Evolutionary conservation across 2,888 invertebrate species (phyloP), one percentile per base, ranked within the genome.

Genomic region (Dascillus cervinus): DNA sequence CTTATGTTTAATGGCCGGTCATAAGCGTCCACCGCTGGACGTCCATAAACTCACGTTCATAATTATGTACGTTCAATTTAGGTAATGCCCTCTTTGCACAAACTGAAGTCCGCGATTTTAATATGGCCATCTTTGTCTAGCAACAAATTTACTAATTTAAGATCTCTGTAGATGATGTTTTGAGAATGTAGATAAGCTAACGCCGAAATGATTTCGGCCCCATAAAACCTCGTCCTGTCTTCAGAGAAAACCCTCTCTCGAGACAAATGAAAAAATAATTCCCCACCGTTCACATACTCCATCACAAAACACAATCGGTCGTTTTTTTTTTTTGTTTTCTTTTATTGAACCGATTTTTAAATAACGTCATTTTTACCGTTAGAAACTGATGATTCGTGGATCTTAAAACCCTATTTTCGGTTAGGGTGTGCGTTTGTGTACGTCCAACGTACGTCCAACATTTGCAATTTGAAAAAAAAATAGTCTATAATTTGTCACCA

Each of bases 231-330:
- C 32, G 97, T 92, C 52, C 97, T 77, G 44, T 94, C 92, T 71
- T 98, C 98, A 19, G 81, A 75, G 66, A 96, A 96, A 26, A 84
- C 75, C 44, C 94, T 77, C 60, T 92, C 91, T 54, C 89, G 77
- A 43, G 91, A 90, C 53, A 98, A 75, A 67, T 99, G 98, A 72
- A 96, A 97, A 72, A 97, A 98, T 50, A 98, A 74, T 66, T 98
- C 98, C 28, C 98, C 98, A 33, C 92, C 98, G 66, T 97, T 97
- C 3, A 97, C 97, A 69, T 97, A 98, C 70, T 98, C 97, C 95
- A 98, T 97, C 28, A 98, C 97, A 71, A 98, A 98, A 73, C 96
- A 98, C 48, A 98, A 77, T 55, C 97, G 81, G 70, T 98, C 97
- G 40, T 85, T 82, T 39, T 97, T 98, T 82, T 94, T 96, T 32